Evolutionary conservation across 2,888 invertebrate species (phyloP).

Genomic region (Esperia sulphurella): DNA sequence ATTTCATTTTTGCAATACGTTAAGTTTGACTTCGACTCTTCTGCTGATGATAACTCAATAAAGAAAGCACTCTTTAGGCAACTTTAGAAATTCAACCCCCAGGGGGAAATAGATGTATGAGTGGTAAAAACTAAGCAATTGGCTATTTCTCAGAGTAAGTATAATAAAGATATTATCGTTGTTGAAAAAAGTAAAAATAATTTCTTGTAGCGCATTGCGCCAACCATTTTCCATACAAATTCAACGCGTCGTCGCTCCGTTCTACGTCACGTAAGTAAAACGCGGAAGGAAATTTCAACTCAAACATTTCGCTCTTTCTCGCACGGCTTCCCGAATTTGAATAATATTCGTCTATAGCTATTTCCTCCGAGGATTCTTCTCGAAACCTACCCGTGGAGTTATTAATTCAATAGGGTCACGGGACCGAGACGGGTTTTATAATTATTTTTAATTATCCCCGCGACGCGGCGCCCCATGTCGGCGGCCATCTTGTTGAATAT

Average conservation of each 20-base stretch:
- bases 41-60: too few species aligned
- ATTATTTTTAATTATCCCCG: slow-evolving; percentile 63
- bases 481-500: slow-evolving; percentile 55
- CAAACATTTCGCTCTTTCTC: slow-evolving; percentile 2
- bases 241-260: slow-evolving; percentile 1
- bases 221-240: slow-evolving; percentile 6
- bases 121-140: too few species aligned
- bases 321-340: slow-evolving; percentile 9
- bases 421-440: slow-evolving; percentile 37
- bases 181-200: not conserved
- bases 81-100: too few species aligned
- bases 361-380: slow-evolving; percentile 17
- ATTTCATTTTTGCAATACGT: too few species aligned
- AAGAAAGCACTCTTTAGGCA: too few species aligned
- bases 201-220: slow-evolving; percentile 11
- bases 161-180: too few species aligned
- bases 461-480: slow-evolving; percentile 22
- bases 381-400: slow-evolving; percentile 27
- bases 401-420: slow-evolving; percentile 36
- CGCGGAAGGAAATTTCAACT: slow-evolving; percentile 7
- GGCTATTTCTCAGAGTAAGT: too few species aligned
- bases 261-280: slow-evolving; percentile 4
- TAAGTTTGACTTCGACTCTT: too few species aligned
- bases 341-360: slow-evolving; percentile 13
- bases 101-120: too few species aligned